These are phyloP conservation scores for Cloeon dipterum DNA, from an alignment of 2,888 invertebrate species.

Conservation along the genomic window DNA sequence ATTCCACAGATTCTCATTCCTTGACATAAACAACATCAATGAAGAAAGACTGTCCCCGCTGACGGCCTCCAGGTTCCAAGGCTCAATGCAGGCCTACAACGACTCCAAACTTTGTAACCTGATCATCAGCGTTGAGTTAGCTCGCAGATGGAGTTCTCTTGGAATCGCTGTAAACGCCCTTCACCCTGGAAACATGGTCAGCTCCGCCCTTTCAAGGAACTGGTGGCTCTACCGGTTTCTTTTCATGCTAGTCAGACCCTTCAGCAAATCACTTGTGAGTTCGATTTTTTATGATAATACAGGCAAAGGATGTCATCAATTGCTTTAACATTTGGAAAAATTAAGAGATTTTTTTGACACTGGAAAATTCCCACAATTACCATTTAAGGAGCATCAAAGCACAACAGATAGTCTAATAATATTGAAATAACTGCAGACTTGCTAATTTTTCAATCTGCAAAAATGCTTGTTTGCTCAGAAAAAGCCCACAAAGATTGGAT, in stretches of 20 bases:
- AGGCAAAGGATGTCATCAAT: no score
- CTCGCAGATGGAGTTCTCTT: slow-evolving; percentile 38
- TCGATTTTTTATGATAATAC: no score
- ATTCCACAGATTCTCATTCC: slow-evolving; percentile 24
- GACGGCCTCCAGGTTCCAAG: slow-evolving; percentile 33
- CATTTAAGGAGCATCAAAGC: no score
- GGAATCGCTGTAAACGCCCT: slow-evolving; percentile 54
- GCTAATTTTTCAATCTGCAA: no score
- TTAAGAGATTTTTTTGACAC: no score
- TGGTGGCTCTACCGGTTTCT: slow-evolving; percentile 68
- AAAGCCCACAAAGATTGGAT: no score
- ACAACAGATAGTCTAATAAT: no score
- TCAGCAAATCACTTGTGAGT: slow-evolving; percentile 78
- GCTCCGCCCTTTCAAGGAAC: slow-evolving; percentile 44
- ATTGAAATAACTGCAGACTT: no score
- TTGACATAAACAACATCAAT: slow-evolving; percentile 20
- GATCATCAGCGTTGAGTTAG: slow-evolving; percentile 56
- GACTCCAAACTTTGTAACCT: slow-evolving; percentile 53
- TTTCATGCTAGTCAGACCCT: slow-evolving; percentile 67
- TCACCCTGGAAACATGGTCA: slow-evolving; percentile 86
- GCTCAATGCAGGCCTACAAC: slow-evolving; percentile 72
- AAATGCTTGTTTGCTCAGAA: no score
- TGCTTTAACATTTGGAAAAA: no score
- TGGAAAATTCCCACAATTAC: no score
- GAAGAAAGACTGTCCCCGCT: slow-evolving; percentile 37